Evolutionary conservation across 2,797 vertebrate species (phyloP).

Genomic region (Pseudochaenichthys georgianus): DNA sequence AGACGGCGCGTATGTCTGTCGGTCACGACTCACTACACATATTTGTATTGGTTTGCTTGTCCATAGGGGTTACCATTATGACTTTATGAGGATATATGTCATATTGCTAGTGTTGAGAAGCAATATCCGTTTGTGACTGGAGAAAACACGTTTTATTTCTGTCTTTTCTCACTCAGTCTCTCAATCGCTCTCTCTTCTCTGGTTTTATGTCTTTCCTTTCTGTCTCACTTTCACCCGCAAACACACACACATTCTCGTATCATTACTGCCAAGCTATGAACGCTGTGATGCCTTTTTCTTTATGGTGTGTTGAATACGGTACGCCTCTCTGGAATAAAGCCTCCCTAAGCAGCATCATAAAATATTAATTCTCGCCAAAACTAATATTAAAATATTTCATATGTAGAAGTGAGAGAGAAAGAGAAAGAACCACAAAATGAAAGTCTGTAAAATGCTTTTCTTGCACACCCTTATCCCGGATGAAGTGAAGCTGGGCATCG

Average conservation of each 20-base stretch:
- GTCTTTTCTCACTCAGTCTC: conserved; percentile 20
- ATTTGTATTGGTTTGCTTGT: conserved; percentile 52
- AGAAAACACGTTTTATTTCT: conserved; percentile 43
- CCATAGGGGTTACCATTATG: conserved; percentile 47
- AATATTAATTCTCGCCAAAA: conserved; percentile 69
- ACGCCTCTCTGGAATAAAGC: conserved; percentile 63
- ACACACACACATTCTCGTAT: conserved; percentile 35
- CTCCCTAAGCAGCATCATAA: conserved; percentile 56
- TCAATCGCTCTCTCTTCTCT: conserved; percentile 26
- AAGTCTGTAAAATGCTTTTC: conserved; percentile 71
- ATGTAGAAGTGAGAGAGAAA: conserved; percentile 32
- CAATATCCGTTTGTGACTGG: conserved; percentile 68
- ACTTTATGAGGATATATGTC: conserved; percentile 69
- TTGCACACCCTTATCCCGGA: conserved; percentile 71
- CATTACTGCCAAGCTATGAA: conserved; percentile 46
- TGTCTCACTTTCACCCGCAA: conserved; percentile 41
- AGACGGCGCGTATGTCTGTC: conserved; percentile 32
- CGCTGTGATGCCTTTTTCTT: conserved; percentile 55
- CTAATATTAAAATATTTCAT: conserved; percentile 69
- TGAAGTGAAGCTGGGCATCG: conserved; percentile 65
- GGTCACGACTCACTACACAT: conserved; percentile 11
- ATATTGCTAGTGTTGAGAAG: conserved; percentile 62
- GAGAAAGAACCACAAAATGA: conserved; percentile 54
- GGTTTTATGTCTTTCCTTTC: conserved; percentile 44
- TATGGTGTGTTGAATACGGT: conserved; percentile 63